Base-by-base conservation (phyloP, 2,888 invertebrate species). In the Rapana venosa region DNA sequence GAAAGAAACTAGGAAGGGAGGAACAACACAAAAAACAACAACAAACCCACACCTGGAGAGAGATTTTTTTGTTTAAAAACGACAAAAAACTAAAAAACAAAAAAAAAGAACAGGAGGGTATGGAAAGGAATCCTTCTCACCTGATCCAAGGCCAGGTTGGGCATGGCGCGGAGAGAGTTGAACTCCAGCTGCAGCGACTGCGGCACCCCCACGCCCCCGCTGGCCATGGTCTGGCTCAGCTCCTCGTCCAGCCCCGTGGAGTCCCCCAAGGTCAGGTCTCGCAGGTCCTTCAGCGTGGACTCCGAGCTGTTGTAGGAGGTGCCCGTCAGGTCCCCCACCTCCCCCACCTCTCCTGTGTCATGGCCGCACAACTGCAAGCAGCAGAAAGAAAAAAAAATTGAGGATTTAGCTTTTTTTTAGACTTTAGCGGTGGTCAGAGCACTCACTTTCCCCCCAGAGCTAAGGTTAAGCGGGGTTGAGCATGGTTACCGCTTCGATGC, bases 121-220 rank as follows among this genome's bases (percentile, higher is more conserved):
- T n/a, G n/a, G n/a, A 8, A 8, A 47, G 47, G 47, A 47, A 13
- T n/a, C 26, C 30, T 2, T 93, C 95, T 93, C 92, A 96, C 96
- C 94, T 96, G 95, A 90, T 96, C 96, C 91, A 96, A 94, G 93
- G 97, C 97, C 90, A 98, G 97, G 95, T 98, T 97, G 4, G 97
- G 97, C 95, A 98, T 97, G 94, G 97, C 97, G 85, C 97, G 97
- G 87, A 98, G 97, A 74, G 98, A 95, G 0, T 97, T 97, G 96
- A 98, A 98, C 95, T 98, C 98, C 95, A 98, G 97, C 94, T 97
- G 97, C 77, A 98, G 96, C 0, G 97, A 97, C 94, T 97, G 97
- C 22, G 97, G 97, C 94, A 95, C 94, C 17, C 90, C 88, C 32
- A 92, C 92, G 17, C 89, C 87, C 35, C 35, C 61, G 22, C 88